Base-by-base conservation (phyloP, 2,888 invertebrate species). In the Idaea dimidiata region DNA sequence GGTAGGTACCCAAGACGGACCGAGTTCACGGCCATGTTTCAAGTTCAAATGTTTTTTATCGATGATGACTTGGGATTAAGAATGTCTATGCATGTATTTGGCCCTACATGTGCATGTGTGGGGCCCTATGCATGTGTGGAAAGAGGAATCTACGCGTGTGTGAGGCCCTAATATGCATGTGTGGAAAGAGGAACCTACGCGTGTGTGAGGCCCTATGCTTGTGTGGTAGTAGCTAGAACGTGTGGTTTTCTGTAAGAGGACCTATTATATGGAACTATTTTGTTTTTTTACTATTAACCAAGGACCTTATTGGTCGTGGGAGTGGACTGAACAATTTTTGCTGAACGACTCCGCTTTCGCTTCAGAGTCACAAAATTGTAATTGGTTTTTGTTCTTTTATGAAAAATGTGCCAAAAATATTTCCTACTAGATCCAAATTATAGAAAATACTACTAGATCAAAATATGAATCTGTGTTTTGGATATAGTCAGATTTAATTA, bases 11-110 rank as follows among this genome's bases (percentile, higher is more conserved):
- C 7, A 43, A 43, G 43, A 74, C 66, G 76, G 77, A 73, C 77
- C 68, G 70, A 67, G 88, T 88, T 88, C 88, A 88, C 69, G 88
- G 88, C 75, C 88, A 77, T 68, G 74, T 72, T 54, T 76, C 85
- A 85, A 88, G 88, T 87, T 88, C 87, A 86, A 78, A 74, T 63
- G 75, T 79, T 77, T 79, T 71, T 71, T 69, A 72, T 69, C 70
- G 68, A 63, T 63, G 68, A 69, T 70, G 68, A 67, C 66, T 72
- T 70, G 67, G 59, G 62, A 68, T 63, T 69, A 60, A 66, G 69
- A 66, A 67, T 70, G 68, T 68, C 55, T 64, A 62, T 69, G 70
- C 69, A 71, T 68, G 63, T 62, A 64, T 60, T 69, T 66, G 69
- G 71, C 69, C 69, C 69, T 69, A 69, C 33, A 59, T 62, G 57